Evolutionary conservation across 2,888 invertebrate genomes (phyloP).

Genomic region (Philhelius pedissequus): DNA sequence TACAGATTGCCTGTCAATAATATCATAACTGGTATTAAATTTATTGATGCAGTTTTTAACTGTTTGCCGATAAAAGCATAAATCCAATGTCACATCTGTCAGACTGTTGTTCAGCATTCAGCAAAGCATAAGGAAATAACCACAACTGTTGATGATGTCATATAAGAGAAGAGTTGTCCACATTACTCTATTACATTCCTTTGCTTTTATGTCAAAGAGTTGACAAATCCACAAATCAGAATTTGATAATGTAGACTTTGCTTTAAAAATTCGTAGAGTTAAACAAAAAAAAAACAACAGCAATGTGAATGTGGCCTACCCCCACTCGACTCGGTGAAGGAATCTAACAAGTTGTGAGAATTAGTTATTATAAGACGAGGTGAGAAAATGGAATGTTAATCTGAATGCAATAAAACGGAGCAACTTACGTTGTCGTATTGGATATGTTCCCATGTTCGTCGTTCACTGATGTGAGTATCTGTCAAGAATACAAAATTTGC

Average conservation of each 20-base stretch:
- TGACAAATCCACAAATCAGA: slow-evolving; percentile 29
- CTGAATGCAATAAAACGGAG: slow-evolving; percentile 5
- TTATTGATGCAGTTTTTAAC: slow-evolving; percentile 24
- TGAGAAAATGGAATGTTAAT: slow-evolving; percentile 29
- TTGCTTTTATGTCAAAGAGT: neutral
- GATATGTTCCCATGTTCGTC: neutral
- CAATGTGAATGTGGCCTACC: neutral
- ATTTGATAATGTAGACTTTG: slow-evolving; percentile 1
- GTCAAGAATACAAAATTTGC: slow-evolving; percentile 26
- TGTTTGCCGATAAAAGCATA: slow-evolving; percentile 2
- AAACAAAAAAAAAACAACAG: neutral
- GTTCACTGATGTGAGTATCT: neutral
- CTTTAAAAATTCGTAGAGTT: neutral
- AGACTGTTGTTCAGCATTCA: slow-evolving; percentile 5
- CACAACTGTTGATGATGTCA: slow-evolving; percentile 33
- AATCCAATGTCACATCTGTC: slow-evolving; percentile 26
- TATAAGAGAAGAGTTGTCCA: slow-evolving; percentile 2
- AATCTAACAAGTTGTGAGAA: neutral
- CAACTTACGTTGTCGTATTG: neutral
- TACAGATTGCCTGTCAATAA: neutral
- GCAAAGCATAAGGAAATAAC: slow-evolving; percentile 25
- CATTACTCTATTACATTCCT: neutral
- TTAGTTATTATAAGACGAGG: neutral
- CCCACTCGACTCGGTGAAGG: neutral
- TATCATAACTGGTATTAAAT: slow-evolving; percentile 13